phyloP scores from a whole-genome alignment of 1,140 invertebrate species.

The Aphelenchoides besseyi region DNA sequence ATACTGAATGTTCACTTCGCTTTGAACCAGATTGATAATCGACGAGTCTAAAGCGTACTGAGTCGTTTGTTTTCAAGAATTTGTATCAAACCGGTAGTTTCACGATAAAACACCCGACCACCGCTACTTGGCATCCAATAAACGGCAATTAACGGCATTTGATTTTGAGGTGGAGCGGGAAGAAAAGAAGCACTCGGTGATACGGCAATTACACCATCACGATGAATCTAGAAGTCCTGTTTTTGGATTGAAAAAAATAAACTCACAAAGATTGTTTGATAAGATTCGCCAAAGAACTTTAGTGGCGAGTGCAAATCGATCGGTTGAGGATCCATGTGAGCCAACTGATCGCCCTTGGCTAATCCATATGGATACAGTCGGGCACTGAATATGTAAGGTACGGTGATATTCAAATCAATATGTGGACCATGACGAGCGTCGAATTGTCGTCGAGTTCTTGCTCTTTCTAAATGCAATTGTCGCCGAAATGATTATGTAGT shows the following conservation, averaged over 20 bases:
- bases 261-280: conserved; percentile 53
- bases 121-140: conserved; percentile 35
- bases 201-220: conserved; percentile 35
- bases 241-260: conserved; percentile 23
- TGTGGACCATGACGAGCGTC: conserved; percentile 32
- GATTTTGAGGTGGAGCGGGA: conserved; percentile 16
- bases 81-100: conserved; percentile 37
- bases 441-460: conserved; percentile 28
- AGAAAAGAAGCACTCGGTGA: conserved; percentile 34
- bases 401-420: conserved; percentile 56
- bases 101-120: conserved; percentile 39
- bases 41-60: conserved; percentile 27
- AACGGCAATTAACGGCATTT: conserved; percentile 44
- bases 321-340: conserved; percentile 28
- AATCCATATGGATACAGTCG: conserved; percentile 55
- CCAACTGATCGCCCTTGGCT: conserved; percentile 33
- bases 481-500: neutral
- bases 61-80: neutral
- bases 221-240: conserved; percentile 35
- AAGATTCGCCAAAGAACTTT: conserved; percentile 51
- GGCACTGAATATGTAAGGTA: conserved; percentile 58
- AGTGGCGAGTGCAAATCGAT: conserved; percentile 47
- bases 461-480: conserved; percentile 21
- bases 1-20: conserved; percentile 55
- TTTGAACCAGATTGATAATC: conserved; percentile 45